These are phyloP conservation scores for Danio aesculapii DNA, from an alignment of 2,797 vertebrate genomes.

Conservation along the genomic window DNA sequence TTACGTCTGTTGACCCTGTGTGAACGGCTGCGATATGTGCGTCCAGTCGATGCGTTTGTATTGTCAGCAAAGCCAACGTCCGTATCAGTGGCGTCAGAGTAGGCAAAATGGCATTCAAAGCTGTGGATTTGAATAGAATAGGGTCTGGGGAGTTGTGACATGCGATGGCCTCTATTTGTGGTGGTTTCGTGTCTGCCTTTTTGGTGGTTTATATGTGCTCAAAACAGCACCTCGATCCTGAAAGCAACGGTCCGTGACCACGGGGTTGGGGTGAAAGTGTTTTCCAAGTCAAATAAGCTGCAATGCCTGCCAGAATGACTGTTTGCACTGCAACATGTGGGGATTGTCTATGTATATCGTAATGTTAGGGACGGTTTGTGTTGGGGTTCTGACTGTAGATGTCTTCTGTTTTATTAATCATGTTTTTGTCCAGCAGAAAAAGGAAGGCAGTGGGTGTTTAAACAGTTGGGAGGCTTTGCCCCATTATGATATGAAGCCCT, in stretches of 20 bases:
- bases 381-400: conserved; percentile 10
- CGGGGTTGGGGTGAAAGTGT: conserved; percentile 76
- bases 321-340: conserved; percentile 68
- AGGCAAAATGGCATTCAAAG: conserved; percentile 64
- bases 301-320: conserved; percentile 64
- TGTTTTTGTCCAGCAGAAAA: neutral
- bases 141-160: conserved; percentile 39
- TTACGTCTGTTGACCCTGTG: conserved; percentile 15
- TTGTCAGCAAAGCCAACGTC: conserved; percentile 57
- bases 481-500: neutral
- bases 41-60: conserved; percentile 50
- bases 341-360: conserved; percentile 33
- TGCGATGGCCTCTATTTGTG: conserved; percentile 36
- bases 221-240: conserved; percentile 74
- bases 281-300: conserved; percentile 87
- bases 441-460: neutral
- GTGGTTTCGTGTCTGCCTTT: conserved; percentile 63
- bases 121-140: conserved; percentile 59
- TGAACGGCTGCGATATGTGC: conserved; percentile 27
- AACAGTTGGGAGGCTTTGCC: conserved; percentile 15
- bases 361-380: conserved; percentile 7
- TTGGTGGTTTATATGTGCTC: conserved; percentile 80
- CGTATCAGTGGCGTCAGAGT: conserved; percentile 47
- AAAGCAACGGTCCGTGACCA: conserved; percentile 87
- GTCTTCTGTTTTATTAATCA: neutral